Percentiles rank a stretch among this genome's conserved stretches.
These are phyloP conservation scores for Huso huso DNA, from an alignment of 2,797 vertebrate genomes.

Conservation along the genomic window DNA sequence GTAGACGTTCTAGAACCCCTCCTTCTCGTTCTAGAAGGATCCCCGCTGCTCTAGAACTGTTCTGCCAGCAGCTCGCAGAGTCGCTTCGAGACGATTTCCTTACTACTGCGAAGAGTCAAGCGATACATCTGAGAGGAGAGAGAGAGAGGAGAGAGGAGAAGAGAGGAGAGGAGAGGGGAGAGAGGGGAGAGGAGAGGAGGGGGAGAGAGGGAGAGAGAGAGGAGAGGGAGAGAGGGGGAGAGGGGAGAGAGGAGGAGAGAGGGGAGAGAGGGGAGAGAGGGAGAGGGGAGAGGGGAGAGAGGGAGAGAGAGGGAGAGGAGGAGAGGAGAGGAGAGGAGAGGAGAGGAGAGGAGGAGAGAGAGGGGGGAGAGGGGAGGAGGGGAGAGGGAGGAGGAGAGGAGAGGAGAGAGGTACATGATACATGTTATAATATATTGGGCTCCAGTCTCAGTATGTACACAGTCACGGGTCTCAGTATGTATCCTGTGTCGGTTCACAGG, in stretches of 20 bases:
- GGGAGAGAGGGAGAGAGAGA: conserved; percentile 5
- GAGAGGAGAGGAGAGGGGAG: background rate
- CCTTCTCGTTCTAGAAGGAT: conserved; percentile 13
- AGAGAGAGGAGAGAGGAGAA: background rate
- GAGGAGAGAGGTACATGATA: background rate
- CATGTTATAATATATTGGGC: no score
- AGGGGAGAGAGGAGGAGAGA: background rate
- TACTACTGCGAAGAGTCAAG: conserved; percentile 86
- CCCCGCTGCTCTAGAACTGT: conserved; percentile 71
- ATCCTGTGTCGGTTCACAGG: no score
- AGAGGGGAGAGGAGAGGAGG: background rate
- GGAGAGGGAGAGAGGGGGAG: conserved; percentile 4
- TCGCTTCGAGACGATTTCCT: conserved; percentile 77
- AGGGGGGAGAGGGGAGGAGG: no score
- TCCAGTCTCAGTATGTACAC: background rate
- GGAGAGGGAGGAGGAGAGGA: background rate
- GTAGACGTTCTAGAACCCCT: no score
- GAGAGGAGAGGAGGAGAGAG: no score
- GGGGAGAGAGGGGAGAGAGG: conserved; percentile 3
- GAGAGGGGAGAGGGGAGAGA: background rate
- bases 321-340: no score
- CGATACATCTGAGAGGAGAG: conserved; percentile 70
- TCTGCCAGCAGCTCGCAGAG: conserved; percentile 80
- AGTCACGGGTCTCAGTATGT: no score
- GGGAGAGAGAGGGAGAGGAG: no score